Evolutionary conservation across 2,113 vertebrate species (phyloP).

Genomic region (Lepidothrix coronata): DNA sequence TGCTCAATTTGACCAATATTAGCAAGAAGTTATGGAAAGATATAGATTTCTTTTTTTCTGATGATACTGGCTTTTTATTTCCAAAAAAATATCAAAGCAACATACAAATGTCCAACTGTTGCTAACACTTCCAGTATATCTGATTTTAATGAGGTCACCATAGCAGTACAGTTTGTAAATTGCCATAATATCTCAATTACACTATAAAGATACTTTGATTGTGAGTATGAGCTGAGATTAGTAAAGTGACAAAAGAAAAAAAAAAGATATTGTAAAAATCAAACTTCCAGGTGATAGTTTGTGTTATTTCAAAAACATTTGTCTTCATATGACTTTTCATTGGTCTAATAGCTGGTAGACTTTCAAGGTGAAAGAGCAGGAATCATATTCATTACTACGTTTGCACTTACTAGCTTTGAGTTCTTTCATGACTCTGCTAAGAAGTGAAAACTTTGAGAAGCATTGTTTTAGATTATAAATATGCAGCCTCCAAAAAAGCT

Average conservation of each 20-base stretch:
- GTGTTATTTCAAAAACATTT: not conserved
- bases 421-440: not conserved
- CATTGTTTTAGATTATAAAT: not conserved
- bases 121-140: not conserved
- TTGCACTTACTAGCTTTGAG: not conserved
- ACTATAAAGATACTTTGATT: not conserved
- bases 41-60: not conserved
- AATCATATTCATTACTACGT: not conserved
- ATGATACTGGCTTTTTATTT: not conserved
- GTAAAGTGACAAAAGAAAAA: not conserved
- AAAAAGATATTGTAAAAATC: not conserved
- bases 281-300: not conserved
- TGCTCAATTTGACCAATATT: not conserved
- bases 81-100: not conserved
- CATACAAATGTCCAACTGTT: not conserved
- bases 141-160: not conserved
- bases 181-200: not conserved
- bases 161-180: not conserved
- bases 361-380: not conserved
- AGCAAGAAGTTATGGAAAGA: not conserved
- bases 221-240: not conserved
- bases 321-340: not conserved
- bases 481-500: not conserved
- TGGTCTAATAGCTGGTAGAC: not conserved
- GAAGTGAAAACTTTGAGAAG: not conserved